phyloP scores from a whole-genome alignment of 2,113 vertebrate genomes.

The Colistium nudipinnis region DNA sequence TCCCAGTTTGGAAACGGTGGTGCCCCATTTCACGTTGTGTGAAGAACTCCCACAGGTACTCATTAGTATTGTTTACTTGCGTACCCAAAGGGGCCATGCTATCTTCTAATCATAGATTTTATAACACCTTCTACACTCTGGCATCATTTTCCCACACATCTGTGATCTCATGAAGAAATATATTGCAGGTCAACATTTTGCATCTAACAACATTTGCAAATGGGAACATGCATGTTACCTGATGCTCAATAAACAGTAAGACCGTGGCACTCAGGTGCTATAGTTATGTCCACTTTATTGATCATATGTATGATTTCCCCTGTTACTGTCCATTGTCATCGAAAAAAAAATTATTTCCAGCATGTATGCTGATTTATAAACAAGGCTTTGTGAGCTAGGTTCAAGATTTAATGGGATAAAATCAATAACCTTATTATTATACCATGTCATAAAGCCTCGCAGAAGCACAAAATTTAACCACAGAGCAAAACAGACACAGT shows the following conservation, averaged over 20 bases:
- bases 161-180: slow-evolving; percentile 46
- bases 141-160: slow-evolving; percentile 45
- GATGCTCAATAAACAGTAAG: slow-evolving; percentile 1
- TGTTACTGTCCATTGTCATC: slow-evolving; percentile 3
- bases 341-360: slow-evolving; percentile 13
- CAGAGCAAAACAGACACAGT: neutral
- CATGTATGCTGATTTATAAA: slow-evolving; percentile 20
- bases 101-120: slow-evolving; percentile 69
- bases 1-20: slow-evolving; percentile 42
- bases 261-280: neutral
- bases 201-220: neutral
- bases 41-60: slow-evolving; percentile 69
- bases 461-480: slow-evolving; percentile 18
- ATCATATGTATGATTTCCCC: slow-evolving; percentile 1
- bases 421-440: slow-evolving; percentile 61
- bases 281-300: neutral
- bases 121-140: slow-evolving; percentile 44
- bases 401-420: slow-evolving; percentile 45
- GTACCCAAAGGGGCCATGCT: slow-evolving; percentile 53
- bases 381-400: slow-evolving; percentile 1
- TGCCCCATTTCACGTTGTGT: slow-evolving; percentile 66
- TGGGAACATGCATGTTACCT: neutral
- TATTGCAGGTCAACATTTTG: slow-evolving; percentile 46
- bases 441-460: slow-evolving; percentile 28
- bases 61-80: slow-evolving; percentile 73